Evolutionary conservation across 37 sponge, comb jelly and placozoan species (phyloP).

Genomic region (Chondrosia reniformis): DNA sequence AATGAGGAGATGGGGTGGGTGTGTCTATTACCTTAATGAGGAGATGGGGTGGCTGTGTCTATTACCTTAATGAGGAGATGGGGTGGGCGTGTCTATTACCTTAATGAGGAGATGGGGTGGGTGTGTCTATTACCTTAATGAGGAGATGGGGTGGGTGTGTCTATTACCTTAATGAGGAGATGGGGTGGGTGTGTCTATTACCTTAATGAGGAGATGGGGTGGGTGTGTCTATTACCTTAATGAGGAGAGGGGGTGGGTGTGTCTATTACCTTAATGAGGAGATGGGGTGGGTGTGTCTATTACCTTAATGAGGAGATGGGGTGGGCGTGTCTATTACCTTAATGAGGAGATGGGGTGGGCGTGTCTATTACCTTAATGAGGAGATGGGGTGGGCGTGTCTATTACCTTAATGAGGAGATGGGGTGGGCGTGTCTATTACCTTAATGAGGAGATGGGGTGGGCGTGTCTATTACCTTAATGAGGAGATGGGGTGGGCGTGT

Average conservation of each 20-base stretch:
- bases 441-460: not conserved
- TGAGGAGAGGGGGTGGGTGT: conserved; percentile 92
- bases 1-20: not conserved
- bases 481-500: not conserved
- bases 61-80: conserved; percentile 85
- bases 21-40: conserved; percentile 64
- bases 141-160: conserved; percentile 94
- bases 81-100: conserved; percentile 90
- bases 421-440: not conserved
- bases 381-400: not conserved
- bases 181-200: conserved; percentile 87
- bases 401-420: not conserved
- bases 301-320: not conserved
- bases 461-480: not conserved
- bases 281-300: not conserved
- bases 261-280: conserved; percentile 36
- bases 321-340: not conserved
- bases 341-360: not conserved
- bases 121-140: conserved; percentile 85
- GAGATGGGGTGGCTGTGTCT: conserved; percentile 92
- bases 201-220: conserved; percentile 93
- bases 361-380: not conserved
- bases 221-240: conserved; percentile 88
- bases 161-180: conserved; percentile 84
- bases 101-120: conserved; percentile 91